phyloP scores from a whole-genome alignment of 2,797 vertebrate genomes.

The Pteronotus mesoamericanus region DNA sequence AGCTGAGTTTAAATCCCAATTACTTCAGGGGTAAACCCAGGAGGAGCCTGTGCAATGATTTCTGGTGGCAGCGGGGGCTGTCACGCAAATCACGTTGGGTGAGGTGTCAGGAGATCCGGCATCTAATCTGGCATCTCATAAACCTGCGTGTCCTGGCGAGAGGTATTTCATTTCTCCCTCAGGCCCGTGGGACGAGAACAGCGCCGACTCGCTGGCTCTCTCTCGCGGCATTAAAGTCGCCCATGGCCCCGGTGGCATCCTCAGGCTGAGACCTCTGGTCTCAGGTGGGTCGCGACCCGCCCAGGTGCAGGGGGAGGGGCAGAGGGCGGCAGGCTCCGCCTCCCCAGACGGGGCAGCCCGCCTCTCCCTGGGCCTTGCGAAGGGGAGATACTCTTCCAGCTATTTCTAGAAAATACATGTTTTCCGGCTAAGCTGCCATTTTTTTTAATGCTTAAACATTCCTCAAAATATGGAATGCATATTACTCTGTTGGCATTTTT shows the following conservation, averaged over 20 bases:
- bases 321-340: fast-evolving
- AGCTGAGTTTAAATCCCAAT: neutral
- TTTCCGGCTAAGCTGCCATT: neutral
- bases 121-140: neutral
- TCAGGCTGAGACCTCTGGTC: neutral
- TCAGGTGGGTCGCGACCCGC: neutral
- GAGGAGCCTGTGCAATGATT: neutral
- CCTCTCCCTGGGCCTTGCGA: fast-evolving
- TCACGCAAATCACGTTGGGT: neutral
- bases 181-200: no score
- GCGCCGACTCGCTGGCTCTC: fast-evolving
- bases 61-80: neutral
- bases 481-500: neutral
- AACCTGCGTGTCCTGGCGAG: neutral
- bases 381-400: fast-evolving
- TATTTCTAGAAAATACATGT: neutral
- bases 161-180: neutral
- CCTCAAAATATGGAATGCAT: neutral
- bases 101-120: neutral
- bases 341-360: no score
- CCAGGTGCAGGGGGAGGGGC: neutral
- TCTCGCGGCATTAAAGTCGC: fast-evolving
- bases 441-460: neutral
- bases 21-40: neutral
- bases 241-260: no score